A percentile compares a stretch with the other conserved stretches of the same genome.
These are phyloP conservation scores for Peromyscus aztecus DNA, from an alignment of 2,797 vertebrate genomes.

Conservation along the genomic window DNA sequence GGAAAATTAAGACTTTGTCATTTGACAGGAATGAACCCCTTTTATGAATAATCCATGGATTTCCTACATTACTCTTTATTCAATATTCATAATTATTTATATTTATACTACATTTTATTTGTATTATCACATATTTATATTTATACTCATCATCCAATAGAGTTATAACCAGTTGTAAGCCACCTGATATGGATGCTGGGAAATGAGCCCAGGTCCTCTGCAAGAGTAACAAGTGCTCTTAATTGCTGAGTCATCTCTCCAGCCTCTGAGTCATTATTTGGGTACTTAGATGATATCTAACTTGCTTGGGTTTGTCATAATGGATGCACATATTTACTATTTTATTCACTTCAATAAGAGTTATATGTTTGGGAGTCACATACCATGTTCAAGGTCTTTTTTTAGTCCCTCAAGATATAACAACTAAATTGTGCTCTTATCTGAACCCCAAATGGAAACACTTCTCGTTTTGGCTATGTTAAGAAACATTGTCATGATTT, in stretches of 20 bases:
- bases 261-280: background rate
- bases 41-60: too few relatives aligned
- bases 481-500: background rate
- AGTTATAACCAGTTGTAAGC: background rate
- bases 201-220: background rate
- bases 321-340: background rate
- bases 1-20: too few relatives aligned
- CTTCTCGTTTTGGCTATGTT: background rate
- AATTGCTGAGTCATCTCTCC: background rate
- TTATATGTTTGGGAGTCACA: background rate
- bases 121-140: background rate
- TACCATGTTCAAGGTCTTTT: background rate
- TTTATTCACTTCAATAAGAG: background rate
- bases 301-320: conserved; percentile 4
- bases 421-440: conserved; percentile 14
- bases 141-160: background rate
- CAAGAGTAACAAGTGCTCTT: background rate
- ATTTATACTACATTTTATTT: background rate
- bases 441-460: background rate
- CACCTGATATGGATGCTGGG: background rate
- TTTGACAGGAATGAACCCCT: too few relatives aligned
- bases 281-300: background rate
- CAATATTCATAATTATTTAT: background rate
- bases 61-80: background rate
- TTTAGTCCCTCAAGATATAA: background rate